A percentile compares a stretch with the other conserved stretches of the same genome.
phyloP scores from a whole-genome alignment of 2,113 vertebrate genomes.

The Ariopsis seemanni region DNA sequence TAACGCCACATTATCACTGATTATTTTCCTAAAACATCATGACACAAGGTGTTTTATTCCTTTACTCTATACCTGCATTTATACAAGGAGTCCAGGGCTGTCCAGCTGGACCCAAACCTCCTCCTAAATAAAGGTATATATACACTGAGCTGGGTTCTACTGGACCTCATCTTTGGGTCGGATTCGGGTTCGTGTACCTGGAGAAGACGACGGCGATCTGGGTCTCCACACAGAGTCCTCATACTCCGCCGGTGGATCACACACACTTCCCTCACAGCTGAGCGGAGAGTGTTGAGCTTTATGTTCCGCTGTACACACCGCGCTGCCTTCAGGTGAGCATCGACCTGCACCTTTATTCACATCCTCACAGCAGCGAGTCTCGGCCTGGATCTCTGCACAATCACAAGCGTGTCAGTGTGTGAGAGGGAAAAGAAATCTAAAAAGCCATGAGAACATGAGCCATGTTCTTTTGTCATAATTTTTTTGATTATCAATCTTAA shows the following conservation, averaged over 20 bases:
- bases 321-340: constrained; percentile 74
- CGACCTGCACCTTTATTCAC: constrained; percentile 60
- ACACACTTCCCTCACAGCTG: constrained; percentile 82
- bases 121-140: neutral
- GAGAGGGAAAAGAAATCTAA: neutral
- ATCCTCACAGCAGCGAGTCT: constrained; percentile 44
- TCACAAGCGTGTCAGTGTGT: neutral
- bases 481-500: neutral
- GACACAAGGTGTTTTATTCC: neutral
- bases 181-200: constrained; percentile 71
- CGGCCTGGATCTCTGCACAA: constrained; percentile 37
- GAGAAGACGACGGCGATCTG: constrained; percentile 89
- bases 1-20: neutral
- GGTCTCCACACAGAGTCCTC: constrained; percentile 87
- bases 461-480: neutral
- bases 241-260: constrained; percentile 79
- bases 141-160: neutral
- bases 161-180: neutral
- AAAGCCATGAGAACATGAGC: neutral
- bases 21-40: neutral
- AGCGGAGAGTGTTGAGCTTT: constrained; percentile 78
- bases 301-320: constrained; percentile 73
- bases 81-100: neutral
- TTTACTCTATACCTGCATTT: neutral
- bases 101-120: neutral